A percentile compares a stretch with the other conserved stretches of the same genome.
Conservation (phyloP, 2,888 invertebrate genomes). For the Dendrolimus pini region DNA sequence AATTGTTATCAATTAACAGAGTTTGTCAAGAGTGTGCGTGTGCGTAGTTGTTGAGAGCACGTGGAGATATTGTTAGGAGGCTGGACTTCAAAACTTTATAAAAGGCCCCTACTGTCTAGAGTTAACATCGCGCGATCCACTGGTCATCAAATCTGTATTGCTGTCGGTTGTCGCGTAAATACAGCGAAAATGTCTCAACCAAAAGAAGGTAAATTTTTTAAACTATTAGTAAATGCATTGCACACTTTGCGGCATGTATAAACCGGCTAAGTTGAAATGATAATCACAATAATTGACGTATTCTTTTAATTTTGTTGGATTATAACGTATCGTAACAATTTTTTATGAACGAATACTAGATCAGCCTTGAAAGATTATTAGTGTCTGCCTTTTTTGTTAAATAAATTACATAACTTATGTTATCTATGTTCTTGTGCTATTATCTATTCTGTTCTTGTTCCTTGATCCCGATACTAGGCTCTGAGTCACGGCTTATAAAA, state of each 20-base stretch:
- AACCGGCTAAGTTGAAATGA: background rate
- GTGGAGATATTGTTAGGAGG: slow-evolving; percentile 41
- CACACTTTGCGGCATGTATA: background rate
- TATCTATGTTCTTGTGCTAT: too few species aligned
- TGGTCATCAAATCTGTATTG: slow-evolving; percentile 28
- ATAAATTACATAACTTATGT: too few species aligned
- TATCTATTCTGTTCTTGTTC: too few species aligned
- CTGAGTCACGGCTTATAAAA: too few species aligned
- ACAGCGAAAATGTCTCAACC: slow-evolving; percentile 51
- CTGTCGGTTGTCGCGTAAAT: slow-evolving; percentile 14
- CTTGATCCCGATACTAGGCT: too few species aligned
- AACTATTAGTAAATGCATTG: background rate
- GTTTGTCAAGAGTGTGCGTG: slow-evolving; percentile 35
- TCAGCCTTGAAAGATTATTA: slow-evolving; percentile 18
- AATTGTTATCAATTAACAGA: slow-evolving; percentile 42
- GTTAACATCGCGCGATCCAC: slow-evolving; percentile 43
- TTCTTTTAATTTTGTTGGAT: background rate
- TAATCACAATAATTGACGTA: too few species aligned
- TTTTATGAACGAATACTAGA: background rate
- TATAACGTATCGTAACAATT: background rate
- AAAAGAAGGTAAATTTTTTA: slow-evolving; percentile 57
- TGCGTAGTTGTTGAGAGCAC: slow-evolving; percentile 40
- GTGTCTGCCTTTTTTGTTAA: slow-evolving; percentile 5
- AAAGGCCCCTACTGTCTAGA: slow-evolving; percentile 44
- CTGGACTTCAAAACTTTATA: slow-evolving; percentile 55